These are phyloP conservation scores for Trachops cirrhosus DNA, from an alignment of 2,797 vertebrate species.

Conservation along the genomic window DNA sequence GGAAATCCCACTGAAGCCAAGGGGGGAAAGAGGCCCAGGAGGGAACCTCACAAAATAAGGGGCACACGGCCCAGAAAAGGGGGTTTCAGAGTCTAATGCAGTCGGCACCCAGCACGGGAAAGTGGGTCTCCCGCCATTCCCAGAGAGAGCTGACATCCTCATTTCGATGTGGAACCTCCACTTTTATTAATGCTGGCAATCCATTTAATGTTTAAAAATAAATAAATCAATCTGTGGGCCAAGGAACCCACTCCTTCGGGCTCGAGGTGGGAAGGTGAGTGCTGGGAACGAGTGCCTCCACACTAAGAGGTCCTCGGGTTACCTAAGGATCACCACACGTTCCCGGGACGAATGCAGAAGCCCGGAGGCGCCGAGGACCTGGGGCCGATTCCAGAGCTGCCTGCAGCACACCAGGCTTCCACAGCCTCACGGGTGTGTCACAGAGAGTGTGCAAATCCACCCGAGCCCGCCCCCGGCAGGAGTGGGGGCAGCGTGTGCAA, in stretches of 20 bases:
- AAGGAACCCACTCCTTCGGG: not conserved
- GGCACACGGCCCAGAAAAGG: not conserved
- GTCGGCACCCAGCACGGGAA: not conserved
- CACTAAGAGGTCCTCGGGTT: not conserved
- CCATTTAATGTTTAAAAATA: not conserved
- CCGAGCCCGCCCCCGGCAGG: not conserved
- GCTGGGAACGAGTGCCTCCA: not conserved
- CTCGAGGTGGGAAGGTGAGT: not conserved
- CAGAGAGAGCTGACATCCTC: not conserved
- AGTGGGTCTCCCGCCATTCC: not conserved
- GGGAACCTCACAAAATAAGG: not conserved
- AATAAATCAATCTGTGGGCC: not conserved
- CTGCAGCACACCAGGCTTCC: not conserved
- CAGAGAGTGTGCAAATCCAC: not conserved
- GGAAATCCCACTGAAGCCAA: not conserved
- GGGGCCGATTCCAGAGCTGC: not conserved
- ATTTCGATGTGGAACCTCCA: not conserved
- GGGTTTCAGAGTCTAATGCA: not conserved
- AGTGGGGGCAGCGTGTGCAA: not conserved
- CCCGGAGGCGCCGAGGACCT: not conserved
- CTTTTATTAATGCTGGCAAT: not conserved
- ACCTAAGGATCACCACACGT: not conserved
- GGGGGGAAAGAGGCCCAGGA: not conserved
- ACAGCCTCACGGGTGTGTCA: not conserved
- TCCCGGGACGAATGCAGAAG: not conserved